A percentile compares a stretch with the other conserved stretches of the same genome.
Conservation (phyloP, 2,797 vertebrate genomes). For the Cygnus olor region DNA sequence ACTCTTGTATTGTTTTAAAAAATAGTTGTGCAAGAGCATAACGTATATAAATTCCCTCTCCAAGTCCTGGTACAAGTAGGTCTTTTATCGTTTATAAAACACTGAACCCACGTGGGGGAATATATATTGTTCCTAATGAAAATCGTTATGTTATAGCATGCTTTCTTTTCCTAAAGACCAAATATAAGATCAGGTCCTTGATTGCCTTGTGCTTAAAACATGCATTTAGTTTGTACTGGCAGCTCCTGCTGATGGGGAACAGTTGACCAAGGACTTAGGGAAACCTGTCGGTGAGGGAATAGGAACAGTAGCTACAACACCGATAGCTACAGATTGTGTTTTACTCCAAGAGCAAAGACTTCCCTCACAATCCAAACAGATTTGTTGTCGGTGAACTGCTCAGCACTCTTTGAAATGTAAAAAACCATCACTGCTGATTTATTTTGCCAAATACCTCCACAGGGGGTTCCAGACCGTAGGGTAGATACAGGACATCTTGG, state of each 20-base stretch:
- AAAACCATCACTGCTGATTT: background rate
- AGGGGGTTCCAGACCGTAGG: no score
- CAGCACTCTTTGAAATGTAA: background rate
- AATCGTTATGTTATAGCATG: background rate
- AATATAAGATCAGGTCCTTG: background rate
- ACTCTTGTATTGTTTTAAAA: background rate
- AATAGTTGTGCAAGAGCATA: background rate
- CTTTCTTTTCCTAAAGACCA: background rate
- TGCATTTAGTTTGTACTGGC: background rate
- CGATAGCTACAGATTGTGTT: background rate
- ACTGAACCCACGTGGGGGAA: background rate
- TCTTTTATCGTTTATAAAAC: background rate
- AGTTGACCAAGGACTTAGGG: rapidly evolving
- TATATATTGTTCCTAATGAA: background rate
- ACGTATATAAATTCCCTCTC: background rate
- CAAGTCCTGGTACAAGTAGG: background rate
- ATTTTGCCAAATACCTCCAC: background rate
- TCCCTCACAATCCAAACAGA: background rate
- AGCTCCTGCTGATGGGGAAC: background rate
- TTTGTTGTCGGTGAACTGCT: background rate
- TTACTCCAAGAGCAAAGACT: background rate
- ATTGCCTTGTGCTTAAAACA: background rate
- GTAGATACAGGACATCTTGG: no score
- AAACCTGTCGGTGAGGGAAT: no score
- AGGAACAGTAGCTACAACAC: rapidly evolving